phyloP scores from a whole-genome alignment of 2,888 invertebrate genomes.

The Melieria omissa region DNA sequence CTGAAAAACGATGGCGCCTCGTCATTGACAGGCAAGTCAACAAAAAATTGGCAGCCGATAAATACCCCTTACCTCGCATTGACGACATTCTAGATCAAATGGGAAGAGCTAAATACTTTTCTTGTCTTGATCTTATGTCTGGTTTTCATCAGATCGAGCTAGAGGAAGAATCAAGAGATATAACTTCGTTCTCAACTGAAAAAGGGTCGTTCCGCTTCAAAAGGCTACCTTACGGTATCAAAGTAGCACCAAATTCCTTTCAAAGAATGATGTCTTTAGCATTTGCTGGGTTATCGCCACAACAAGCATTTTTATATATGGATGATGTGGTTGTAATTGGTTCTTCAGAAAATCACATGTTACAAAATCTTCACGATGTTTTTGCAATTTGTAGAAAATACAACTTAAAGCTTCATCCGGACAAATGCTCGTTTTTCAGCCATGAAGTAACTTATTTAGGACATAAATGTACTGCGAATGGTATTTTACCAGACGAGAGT shows the following conservation, averaged over 20 bases:
- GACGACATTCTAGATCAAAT: not conserved
- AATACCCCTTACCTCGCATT: no score
- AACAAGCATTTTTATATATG: constrained; percentile 23
- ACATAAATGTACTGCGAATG: rapidly evolving
- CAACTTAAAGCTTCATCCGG: no score
- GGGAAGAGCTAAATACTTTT: constrained; percentile 13
- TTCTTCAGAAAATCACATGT: no score
- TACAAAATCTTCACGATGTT: no score
- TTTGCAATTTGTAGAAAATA: no score
- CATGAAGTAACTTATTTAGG: no score
- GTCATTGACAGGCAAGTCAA: no score
- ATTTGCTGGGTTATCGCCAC: not conserved
- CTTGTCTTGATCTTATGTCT: constrained; percentile 24
- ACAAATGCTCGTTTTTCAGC: no score
- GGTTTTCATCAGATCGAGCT: constrained; percentile 25
- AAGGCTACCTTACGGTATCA: constrained; percentile 13
- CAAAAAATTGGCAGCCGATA: no score
- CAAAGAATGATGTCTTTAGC: constrained; percentile 26
- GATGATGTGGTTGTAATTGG: not conserved
- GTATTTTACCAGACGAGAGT: rapidly evolving
- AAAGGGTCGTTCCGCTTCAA: constrained; percentile 18
- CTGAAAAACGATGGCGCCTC: no score
- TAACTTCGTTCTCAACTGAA: constrained; percentile 17
- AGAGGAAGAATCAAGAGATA: constrained; percentile 12
- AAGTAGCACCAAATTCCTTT: not conserved